Base-by-base conservation (phyloP, 2,888 invertebrate genomes). In the Bombylius major region DNA sequence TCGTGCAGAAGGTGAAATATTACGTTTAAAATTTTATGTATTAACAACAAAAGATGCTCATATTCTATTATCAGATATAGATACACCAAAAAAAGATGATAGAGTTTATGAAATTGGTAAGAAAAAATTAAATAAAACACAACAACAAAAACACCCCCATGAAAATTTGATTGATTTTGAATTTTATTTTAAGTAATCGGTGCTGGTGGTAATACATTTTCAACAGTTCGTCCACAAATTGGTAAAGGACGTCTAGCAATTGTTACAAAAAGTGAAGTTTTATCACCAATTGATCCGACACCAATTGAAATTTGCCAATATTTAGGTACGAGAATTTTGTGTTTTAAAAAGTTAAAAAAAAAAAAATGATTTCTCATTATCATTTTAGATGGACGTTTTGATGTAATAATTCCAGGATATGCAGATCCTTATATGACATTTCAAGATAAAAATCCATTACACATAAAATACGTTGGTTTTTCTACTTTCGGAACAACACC, bases 181-280 rank as follows among this genome's bases (percentile, higher is more conserved):
- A n/a, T 2, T 3, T 9, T 48, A 23, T 39, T 44, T 47, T 32
- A 58, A 73, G 73, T 85, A 54, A 77, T 87, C 33, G 86, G 86
- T 11, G 86, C 84, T 9, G 86, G 86, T 5, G 77, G 75, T n/a
- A 86, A 86, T 68, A 78, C 79, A 53, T 86, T 85, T 65, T 82
- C 82, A 4, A 82, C 84, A 63, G 78, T 87, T 39, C 76, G 87
- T 11, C 74, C 81, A 36, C 77, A 75, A 64, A 77, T 81, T 65
- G 79, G 80, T 63, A 70, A 76, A 47, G 76, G 77, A 34, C 82
- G 84, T 0, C 78, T 78, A 56, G 75, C 77, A 13, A 81, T 82
- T 0, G 75, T 75, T 45, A 75, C 77, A 62, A 80, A 82, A 3
- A 68, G 74, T 7, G 74, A 77, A 33, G 73, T 86, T 56, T 71